Conservation (phyloP, 2,797 vertebrate species). For the Todus mexicanus region DNA sequence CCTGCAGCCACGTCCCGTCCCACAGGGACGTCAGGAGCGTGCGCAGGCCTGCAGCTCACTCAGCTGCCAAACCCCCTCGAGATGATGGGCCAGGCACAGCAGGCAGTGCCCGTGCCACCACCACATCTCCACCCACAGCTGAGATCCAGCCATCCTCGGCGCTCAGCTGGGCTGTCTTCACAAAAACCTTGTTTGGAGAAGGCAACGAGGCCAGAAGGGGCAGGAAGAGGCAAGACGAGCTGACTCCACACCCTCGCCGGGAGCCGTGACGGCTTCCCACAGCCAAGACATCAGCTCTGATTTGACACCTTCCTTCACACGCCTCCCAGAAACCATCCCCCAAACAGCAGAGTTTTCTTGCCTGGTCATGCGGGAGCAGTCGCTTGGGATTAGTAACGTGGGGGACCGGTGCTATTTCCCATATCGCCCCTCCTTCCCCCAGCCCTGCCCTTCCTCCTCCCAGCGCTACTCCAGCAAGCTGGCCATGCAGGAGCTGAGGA, state of each 20-base stretch:
- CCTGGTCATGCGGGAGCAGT: slow-evolving; percentile 4
- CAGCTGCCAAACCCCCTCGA: neutral
- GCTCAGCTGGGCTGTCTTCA: neutral
- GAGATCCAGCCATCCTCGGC: neutral
- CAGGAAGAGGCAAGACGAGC: slow-evolving; percentile 20
- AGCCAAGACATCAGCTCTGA: neutral
- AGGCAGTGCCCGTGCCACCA: neutral
- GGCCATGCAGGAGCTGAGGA: accelerated
- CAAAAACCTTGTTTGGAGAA: neutral
- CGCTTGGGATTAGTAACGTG: neutral
- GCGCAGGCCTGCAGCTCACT: neutral
- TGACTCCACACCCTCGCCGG: neutral
- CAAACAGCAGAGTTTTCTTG: neutral
- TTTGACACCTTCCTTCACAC: neutral
- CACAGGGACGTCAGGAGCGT: accelerated
- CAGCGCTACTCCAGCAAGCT: neutral
- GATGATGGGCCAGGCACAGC: neutral
- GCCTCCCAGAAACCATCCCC: neutral
- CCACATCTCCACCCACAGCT: neutral
- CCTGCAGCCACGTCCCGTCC: accelerated
- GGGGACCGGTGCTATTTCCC: neutral
- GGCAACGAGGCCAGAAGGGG: neutral
- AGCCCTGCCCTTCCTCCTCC: neutral
- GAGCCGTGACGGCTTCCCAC: neutral
- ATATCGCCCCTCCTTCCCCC: neutral